Evolutionary conservation across 2,797 vertebrate species (phyloP).

Genomic region (Gymnocypris eckloni): DNA sequence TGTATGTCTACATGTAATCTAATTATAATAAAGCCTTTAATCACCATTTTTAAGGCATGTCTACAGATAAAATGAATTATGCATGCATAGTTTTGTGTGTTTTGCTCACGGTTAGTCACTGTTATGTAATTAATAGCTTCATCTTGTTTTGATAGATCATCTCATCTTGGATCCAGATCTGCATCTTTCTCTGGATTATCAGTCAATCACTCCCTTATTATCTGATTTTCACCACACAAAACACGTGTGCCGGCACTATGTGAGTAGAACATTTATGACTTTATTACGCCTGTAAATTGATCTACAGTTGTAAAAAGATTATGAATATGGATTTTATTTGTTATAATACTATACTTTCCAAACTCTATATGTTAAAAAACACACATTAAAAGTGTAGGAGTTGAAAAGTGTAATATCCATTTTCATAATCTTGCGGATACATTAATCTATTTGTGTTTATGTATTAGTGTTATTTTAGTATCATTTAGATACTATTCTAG

Average conservation of each 20-base stretch:
- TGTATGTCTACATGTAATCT: background rate
- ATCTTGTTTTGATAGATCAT: background rate
- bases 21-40: background rate
- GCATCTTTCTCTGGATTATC: background rate
- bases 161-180: background rate
- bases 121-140: conserved; percentile 28
- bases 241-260: background rate
- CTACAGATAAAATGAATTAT: background rate
- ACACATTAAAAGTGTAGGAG: background rate
- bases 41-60: too few relatives aligned
- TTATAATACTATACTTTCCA: background rate
- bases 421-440: background rate
- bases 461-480: background rate
- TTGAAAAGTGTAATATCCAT: background rate
- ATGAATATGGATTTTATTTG: background rate
- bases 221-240: conserved; percentile 12
- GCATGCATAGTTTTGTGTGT: background rate
- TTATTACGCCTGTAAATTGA: background rate
- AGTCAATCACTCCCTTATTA: background rate
- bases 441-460: conserved; percentile 4
- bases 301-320: background rate
- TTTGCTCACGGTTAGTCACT: background rate
- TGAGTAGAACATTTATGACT: conserved; percentile 8
- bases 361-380: background rate
- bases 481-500: background rate